Conservation (phyloP, 1,140 invertebrate genomes). For the Musca vetustissima region DNA sequence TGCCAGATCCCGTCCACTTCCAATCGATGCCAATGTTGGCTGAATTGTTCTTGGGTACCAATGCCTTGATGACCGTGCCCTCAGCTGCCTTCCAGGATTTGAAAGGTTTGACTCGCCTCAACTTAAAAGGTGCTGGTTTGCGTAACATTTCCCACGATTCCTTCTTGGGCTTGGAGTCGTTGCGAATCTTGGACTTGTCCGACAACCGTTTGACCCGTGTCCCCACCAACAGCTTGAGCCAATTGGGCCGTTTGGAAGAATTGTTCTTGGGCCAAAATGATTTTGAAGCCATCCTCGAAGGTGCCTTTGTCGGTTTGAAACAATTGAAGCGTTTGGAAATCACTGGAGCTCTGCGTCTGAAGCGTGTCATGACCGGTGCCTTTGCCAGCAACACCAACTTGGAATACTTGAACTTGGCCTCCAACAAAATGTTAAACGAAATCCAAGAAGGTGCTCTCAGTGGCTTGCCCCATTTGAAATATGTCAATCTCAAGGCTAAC, state of each 20-base stretch:
- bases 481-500: slow-evolving; percentile 77
- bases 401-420: slow-evolving; percentile 73
- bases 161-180: slow-evolving; percentile 72
- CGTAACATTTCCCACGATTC: slow-evolving; percentile 74
- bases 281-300: slow-evolving; percentile 67
- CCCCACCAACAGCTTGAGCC: slow-evolving; percentile 72
- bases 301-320: slow-evolving; percentile 74
- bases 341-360: slow-evolving; percentile 72
- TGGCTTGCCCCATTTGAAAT: slow-evolving; percentile 74
- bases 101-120: slow-evolving; percentile 71
- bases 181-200: slow-evolving; percentile 74
- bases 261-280: slow-evolving; percentile 81
- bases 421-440: slow-evolving; percentile 71
- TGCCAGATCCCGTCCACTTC: slow-evolving; percentile 69
- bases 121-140: slow-evolving; percentile 77
- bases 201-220: slow-evolving; percentile 76
- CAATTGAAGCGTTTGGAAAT: slow-evolving; percentile 78
- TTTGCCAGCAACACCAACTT: slow-evolving; percentile 80
- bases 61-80: slow-evolving; percentile 72
- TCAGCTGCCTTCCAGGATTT: slow-evolving; percentile 77
- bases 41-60: slow-evolving; percentile 81
- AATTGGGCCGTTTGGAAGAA: slow-evolving; percentile 74
- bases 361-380: slow-evolving; percentile 71
- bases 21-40: slow-evolving; percentile 74
- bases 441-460: slow-evolving; percentile 78